A percentile compares a stretch with the other conserved stretches of the same genome.
Conservation (phyloP, 2,113 vertebrate species). For the Mastomys coucha region DNA sequence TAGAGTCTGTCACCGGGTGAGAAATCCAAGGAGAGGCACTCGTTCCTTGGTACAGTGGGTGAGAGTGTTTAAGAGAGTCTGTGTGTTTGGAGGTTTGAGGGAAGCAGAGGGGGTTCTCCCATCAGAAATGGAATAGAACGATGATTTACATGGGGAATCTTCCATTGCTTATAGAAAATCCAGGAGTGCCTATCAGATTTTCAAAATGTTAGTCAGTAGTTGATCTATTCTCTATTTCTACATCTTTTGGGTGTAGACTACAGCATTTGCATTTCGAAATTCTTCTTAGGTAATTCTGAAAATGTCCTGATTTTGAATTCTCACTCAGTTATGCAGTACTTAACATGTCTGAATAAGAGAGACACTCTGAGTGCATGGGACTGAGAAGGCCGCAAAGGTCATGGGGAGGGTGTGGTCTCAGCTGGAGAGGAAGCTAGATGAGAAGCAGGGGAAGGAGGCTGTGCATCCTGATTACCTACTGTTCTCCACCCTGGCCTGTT, state of each 20-base stretch:
- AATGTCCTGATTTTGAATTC: neutral
- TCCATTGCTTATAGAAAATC: conserved; percentile 25
- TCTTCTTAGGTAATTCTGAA: conserved; percentile 3
- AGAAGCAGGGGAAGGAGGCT: neutral
- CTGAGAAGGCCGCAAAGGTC: neutral
- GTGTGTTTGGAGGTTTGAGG: neutral
- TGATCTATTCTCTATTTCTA: neutral
- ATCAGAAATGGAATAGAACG: neutral
- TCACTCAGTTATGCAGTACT: neutral
- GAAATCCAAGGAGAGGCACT: neutral
- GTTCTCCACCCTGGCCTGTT: neutral
- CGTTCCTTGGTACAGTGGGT: neutral
- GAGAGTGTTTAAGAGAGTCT: neutral
- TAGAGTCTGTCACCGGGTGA: neutral
- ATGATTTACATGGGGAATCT: neutral
- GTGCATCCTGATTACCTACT: neutral
- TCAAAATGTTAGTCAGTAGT: conserved; percentile 3
- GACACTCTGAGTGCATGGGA: neutral
- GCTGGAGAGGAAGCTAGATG: conserved; percentile 49
- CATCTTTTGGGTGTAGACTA: neutral
- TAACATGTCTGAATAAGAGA: conserved; percentile 3
- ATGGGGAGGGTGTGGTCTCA: conserved; percentile 6
- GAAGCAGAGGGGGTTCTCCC: conserved; percentile 29
- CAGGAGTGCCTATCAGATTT: conserved; percentile 3
- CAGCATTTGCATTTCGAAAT: conserved; percentile 23